Evolutionary conservation across 92 coral and sea anemone species (phyloP), one percentile per base, ranked within the genome.

Genomic region (Phenganax marumi): DNA sequence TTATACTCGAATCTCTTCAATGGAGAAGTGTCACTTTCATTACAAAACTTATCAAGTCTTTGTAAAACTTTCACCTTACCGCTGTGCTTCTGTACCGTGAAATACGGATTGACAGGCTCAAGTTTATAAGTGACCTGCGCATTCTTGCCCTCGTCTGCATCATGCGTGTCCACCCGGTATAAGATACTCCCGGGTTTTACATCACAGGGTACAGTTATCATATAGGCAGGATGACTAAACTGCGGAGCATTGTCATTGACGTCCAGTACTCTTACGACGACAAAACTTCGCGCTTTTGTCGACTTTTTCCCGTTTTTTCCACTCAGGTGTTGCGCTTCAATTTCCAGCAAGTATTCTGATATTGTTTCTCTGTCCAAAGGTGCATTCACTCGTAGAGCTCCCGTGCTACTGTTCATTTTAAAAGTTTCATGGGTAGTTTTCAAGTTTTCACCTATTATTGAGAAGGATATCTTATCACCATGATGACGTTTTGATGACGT

Each of bases 371-470:
- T 87, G 85, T 92, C 93, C 33, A 92, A 85, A 18, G 68, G 23
- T 46, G 90, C 90, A 16, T 72, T 90, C 13, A 92, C 89, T 51
- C 81, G 77, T 71, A 96, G 85, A 47, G 77, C 88, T 12, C 99
- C 99, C 46, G 85, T 86, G 25, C 47, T 57, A 16, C 68, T 66
- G 58, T 96, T 90, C 81, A 96, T 92, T 55, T 86, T 54, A 78
- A 96, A 96, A 54, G 78, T 72, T 47, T 55, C 72, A 63, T 60
- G 54, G 6, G 19, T 21, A 2, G 91, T 89, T 51, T 81, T 64
- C 3, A 96, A 91, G 85, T 96, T 96, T 73, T 92, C 99, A n/a
- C 97, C 84, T 48, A 87, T 83, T 6, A 96, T 87, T n/a, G 86
- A 76, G 87, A 91, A 96, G 46, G 65, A 69, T 61, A 96, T 77